A percentile compares a stretch with the other conserved stretches of the same genome.
These are phyloP conservation scores for Cercopithecus hamlyni DNA, from an alignment of 2,797 vertebrate species.

Conservation along the genomic window DNA sequence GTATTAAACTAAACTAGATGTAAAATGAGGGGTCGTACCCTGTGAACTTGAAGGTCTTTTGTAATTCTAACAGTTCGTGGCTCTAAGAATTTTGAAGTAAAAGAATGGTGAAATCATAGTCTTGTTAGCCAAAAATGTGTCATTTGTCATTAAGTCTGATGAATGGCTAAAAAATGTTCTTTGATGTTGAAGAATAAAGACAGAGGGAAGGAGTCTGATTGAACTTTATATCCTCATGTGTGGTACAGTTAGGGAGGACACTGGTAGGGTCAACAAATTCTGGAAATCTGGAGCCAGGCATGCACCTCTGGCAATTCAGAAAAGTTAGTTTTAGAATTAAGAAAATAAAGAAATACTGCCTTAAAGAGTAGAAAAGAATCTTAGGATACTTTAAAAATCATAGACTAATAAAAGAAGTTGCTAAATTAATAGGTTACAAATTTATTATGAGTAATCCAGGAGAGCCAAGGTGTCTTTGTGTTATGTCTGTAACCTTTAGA, in stretches of 20 bases:
- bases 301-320: not conserved
- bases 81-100: constrained; percentile 37
- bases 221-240: not conserved
- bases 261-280: not conserved
- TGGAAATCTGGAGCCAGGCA: not conserved
- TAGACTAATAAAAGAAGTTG: not conserved
- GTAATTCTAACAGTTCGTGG: not conserved
- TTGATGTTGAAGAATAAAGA: constrained; percentile 41
- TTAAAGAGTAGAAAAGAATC: not conserved
- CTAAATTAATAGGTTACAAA: not conserved
- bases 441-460: not conserved
- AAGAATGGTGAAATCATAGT: not conserved
- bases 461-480: not conserved
- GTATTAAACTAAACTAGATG: not conserved
- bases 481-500: not conserved
- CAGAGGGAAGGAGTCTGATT: not conserved
- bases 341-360: constrained; percentile 19
- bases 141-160: constrained; percentile 51
- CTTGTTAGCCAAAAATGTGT: constrained; percentile 11
- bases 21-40: not conserved
- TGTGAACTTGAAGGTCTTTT: not conserved
- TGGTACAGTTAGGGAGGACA: not conserved
- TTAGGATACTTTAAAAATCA: not conserved
- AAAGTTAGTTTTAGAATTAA: not conserved
- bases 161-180: constrained; percentile 16